Conservation (phyloP, 2,113 vertebrate genomes). For the Hydropotes inermis region DNA sequence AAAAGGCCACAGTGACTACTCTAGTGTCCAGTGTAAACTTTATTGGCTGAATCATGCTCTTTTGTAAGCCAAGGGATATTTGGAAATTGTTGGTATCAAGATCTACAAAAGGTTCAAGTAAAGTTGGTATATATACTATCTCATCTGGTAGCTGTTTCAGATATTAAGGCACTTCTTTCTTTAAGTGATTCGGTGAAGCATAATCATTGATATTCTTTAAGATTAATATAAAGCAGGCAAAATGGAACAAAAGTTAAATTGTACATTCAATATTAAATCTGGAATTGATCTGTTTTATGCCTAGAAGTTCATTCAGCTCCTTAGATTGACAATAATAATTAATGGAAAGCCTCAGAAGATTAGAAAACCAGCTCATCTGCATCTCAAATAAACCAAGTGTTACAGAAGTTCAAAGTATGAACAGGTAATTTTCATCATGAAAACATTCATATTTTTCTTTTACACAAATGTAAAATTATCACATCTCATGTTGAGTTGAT, state of each 20-base stretch:
- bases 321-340: conserved; percentile 32
- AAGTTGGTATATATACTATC: background rate
- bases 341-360: conserved; percentile 44
- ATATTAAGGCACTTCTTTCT: background rate
- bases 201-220: conserved; percentile 42
- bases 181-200: conserved; percentile 26
- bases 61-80: background rate
- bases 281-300: conserved; percentile 37
- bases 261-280: conserved; percentile 47
- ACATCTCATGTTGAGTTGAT: background rate
- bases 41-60: background rate
- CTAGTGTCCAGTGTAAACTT: background rate
- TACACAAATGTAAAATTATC: conserved; percentile 25
- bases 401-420: background rate
- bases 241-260: conserved; percentile 46
- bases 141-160: conserved; percentile 22
- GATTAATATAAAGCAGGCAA: conserved; percentile 55
- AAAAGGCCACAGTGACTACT: background rate
- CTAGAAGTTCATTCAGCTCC: conserved; percentile 35
- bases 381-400: background rate
- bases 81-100: background rate
- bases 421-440: conserved; percentile 39
- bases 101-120: background rate
- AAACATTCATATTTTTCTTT: conserved; percentile 41
- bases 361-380: background rate